These are phyloP conservation scores for Lepidocyrtoides sp. DNA, from an alignment of 2,888 invertebrate genomes.

Conservation along the genomic window DNA sequence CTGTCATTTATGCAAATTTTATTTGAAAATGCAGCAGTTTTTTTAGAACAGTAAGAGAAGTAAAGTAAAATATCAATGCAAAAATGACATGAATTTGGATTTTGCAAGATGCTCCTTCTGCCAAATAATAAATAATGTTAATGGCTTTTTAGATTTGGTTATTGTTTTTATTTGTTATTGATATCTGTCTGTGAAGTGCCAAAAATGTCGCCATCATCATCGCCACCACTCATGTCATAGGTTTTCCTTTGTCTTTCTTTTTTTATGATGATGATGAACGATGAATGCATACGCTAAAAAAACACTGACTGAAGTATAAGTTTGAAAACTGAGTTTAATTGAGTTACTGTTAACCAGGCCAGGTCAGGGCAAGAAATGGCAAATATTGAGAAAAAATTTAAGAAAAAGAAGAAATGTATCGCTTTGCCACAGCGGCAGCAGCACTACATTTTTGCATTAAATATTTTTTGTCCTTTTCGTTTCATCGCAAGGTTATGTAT, in stretches of 20 bases:
- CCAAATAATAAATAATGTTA: background rate
- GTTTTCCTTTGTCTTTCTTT: background rate
- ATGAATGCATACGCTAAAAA: too few relatives aligned
- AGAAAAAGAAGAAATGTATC: background rate
- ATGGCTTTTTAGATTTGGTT: background rate
- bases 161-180: background rate
- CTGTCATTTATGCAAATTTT: constrained; percentile 47
- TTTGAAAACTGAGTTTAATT: too few relatives aligned
- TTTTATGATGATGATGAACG: background rate
- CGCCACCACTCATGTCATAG: background rate
- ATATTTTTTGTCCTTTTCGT: constrained; percentile 25
- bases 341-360: too few relatives aligned
- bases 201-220: background rate
- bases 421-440: background rate
- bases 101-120: background rate
- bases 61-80: background rate
- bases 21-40: background rate
- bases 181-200: background rate
- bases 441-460: constrained; percentile 5
- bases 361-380: too few relatives aligned
- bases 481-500: constrained; percentile 11
- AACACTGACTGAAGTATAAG: too few relatives aligned
- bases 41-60: too few relatives aligned
- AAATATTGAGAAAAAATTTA: background rate
- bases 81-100: background rate